phyloP scores from a whole-genome alignment of 2,797 vertebrate species.

The Melanotaenia boesemani region DNA sequence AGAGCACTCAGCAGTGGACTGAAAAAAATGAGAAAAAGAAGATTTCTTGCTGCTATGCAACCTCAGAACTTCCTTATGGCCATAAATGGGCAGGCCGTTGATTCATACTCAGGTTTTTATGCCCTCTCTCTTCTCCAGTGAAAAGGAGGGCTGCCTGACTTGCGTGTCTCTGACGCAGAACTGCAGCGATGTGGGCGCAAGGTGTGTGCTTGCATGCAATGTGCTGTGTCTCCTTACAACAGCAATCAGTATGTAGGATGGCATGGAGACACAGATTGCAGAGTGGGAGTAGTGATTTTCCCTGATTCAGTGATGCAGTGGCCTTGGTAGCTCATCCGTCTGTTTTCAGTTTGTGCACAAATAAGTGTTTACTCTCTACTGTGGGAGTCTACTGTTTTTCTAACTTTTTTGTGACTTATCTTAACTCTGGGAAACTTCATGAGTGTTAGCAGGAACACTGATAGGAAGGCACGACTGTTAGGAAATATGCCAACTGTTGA shows the following conservation, averaged over 20 bases:
- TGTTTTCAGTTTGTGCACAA: conserved; percentile 29
- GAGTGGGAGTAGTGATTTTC: conserved; percentile 79
- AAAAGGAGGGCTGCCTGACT: conserved; percentile 71
- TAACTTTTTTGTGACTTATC: conserved; percentile 15
- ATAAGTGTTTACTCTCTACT: conserved; percentile 18
- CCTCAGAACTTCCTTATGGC: conserved; percentile 70
- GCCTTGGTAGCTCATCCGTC: conserved; percentile 28
- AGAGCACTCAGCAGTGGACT: conserved; percentile 17
- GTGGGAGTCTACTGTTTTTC: not conserved
- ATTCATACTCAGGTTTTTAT: conserved; percentile 70
- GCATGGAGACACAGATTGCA: conserved; percentile 76
- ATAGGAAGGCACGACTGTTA: not conserved
- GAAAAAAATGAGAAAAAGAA: conserved; percentile 28
- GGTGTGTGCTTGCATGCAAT: conserved; percentile 70
- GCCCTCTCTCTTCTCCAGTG: conserved; percentile 54
- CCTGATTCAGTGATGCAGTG: conserved; percentile 53
- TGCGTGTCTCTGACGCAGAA: conserved; percentile 84
- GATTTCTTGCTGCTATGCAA: conserved; percentile 77
- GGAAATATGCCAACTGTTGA: conserved; percentile 36
- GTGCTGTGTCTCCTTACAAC: conserved; percentile 66
- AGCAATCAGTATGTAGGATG: conserved; percentile 67
- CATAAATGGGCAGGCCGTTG: conserved; percentile 81
- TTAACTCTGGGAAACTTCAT: conserved; percentile 6
- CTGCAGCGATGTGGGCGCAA: conserved; percentile 79
- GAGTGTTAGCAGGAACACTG: conserved; percentile 19